Conservation (phyloP, 2,797 vertebrate genomes). For the Rhabdophis nuchalis region DNA sequence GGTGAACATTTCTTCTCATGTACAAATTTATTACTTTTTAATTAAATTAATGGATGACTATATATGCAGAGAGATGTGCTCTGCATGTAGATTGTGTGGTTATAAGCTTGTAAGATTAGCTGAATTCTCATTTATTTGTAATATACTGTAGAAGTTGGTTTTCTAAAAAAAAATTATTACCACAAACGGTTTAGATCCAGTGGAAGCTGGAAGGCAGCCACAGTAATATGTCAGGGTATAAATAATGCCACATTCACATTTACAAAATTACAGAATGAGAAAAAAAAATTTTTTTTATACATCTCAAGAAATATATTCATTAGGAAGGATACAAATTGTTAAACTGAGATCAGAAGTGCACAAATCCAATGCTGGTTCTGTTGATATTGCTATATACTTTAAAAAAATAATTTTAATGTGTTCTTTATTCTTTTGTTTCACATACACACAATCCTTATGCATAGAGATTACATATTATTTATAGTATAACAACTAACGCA, state of each 20-base stretch:
- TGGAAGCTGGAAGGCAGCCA: background rate
- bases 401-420: slow-evolving; percentile 24
- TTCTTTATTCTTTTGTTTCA: background rate
- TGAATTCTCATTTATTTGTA: background rate
- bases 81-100: background rate
- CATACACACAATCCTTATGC: background rate
- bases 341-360: slow-evolving; percentile 42
- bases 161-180: background rate
- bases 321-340: slow-evolving; percentile 27
- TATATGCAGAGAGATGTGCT: background rate
- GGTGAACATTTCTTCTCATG: background rate
- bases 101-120: background rate
- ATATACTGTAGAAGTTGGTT: background rate
- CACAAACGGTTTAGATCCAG: background rate
- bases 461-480: background rate
- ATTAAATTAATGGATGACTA: background rate
- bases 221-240: background rate
- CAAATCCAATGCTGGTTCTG: background rate
- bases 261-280: background rate
- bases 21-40: background rate
- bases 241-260: background rate
- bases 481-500: slow-evolving; percentile 48
- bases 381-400: background rate
- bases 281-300: slow-evolving; percentile 12
- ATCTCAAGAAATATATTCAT: background rate